Conservation (phyloP, 2,888 invertebrate genomes). For the Watsonalla binaria region DNA sequence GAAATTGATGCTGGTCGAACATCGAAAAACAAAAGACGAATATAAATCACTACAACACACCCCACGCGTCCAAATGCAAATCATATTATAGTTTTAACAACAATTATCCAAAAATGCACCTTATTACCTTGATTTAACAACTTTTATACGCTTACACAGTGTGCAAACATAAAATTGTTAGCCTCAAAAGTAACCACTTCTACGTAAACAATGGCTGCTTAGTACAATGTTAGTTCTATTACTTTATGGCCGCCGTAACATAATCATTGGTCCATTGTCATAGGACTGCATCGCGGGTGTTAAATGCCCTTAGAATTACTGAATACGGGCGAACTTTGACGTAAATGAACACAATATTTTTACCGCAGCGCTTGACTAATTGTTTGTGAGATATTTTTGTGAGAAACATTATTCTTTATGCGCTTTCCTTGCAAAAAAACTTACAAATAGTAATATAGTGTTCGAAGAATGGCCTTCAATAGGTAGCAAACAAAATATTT, state of each 20-base stretch:
- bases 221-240: conserved; percentile 64
- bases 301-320: conserved; percentile 43
- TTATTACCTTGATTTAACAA: conserved; percentile 25
- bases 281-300: conserved; percentile 53
- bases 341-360: conserved; percentile 66
- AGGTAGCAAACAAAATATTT: no score
- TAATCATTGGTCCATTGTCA: conserved; percentile 66
- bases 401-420: conserved; percentile 4
- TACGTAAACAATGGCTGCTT: conserved; percentile 67
- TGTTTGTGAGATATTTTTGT: conserved; percentile 36
- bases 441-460: no score
- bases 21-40: conserved; percentile 74
- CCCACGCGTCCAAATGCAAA: conserved; percentile 53
- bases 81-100: conserved; percentile 8
- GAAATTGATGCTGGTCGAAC: conserved; percentile 67
- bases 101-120: conserved; percentile 23
- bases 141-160: conserved; percentile 3
- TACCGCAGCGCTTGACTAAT: conserved; percentile 66
- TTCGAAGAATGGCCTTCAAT: no score
- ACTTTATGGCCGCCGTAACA: conserved; percentile 61
- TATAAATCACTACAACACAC: conserved; percentile 68
- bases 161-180: conserved; percentile 26
- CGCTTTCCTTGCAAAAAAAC: neutral
- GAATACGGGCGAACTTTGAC: conserved; percentile 47
- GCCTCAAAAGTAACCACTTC: conserved; percentile 52